A percentile compares a stretch with the other conserved stretches of the same genome.
These are phyloP conservation scores for Dicerorhinus sumatrensis DNA, from an alignment of 2,113 vertebrate genomes.

Conservation along the genomic window DNA sequence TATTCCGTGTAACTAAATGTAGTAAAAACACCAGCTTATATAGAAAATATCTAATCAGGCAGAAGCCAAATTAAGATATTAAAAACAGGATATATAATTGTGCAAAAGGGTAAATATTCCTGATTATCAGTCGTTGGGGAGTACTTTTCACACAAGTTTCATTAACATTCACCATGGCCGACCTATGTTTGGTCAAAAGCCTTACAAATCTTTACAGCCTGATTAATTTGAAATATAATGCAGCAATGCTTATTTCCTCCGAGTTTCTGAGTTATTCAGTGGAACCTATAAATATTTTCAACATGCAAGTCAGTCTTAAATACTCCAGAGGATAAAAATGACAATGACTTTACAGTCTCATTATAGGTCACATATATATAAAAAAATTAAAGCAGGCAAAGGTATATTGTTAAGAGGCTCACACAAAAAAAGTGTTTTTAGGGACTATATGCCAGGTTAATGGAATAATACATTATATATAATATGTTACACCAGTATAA, in stretches of 20 bases:
- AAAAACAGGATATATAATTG: neutral
- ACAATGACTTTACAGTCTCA: neutral
- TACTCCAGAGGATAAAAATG: neutral
- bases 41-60: constrained; percentile 10
- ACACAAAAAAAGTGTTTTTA: neutral
- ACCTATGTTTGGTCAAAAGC: neutral
- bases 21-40: constrained; percentile 63
- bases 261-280: neutral
- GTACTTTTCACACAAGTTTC: neutral
- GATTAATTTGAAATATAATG: constrained; percentile 35
- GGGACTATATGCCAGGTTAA: neutral
- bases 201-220: constrained; percentile 16
- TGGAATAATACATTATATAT: neutral
- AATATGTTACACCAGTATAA: neutral
- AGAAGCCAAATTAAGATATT: constrained; percentile 1
- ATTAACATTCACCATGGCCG: constrained; percentile 13
- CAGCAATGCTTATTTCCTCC: neutral
- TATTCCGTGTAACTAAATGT: constrained; percentile 69
- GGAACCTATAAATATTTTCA: neutral
- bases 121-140: neutral
- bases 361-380: neutral
- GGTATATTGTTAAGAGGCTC: neutral
- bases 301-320: neutral
- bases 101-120: neutral
- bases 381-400: neutral